Evolutionary conservation across 2,113 vertebrate genomes (phyloP).

Genomic region (Galemys pyrenaicus): DNA sequence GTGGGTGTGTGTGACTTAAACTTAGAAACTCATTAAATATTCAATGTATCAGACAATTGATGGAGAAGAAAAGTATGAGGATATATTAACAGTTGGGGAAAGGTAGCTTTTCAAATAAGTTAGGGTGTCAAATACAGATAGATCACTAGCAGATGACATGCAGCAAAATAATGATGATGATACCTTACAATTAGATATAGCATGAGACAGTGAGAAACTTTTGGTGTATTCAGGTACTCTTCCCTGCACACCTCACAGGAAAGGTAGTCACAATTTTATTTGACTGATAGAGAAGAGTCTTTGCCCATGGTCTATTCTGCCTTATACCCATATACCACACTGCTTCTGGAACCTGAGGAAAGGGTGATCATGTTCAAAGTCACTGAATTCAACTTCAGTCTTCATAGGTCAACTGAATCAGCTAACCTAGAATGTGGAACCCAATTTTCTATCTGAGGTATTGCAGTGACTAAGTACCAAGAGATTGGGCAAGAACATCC

Average conservation of each 20-base stretch:
- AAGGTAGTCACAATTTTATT: background rate
- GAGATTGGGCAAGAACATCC: background rate
- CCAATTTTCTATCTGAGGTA: background rate
- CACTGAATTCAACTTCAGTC: background rate
- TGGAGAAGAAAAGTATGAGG: background rate
- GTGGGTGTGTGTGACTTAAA: background rate
- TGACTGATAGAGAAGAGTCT: background rate
- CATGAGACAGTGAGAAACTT: rapidly evolving
- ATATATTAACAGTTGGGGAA: background rate
- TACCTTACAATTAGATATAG: rapidly evolving
- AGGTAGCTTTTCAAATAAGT: background rate
- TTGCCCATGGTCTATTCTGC: background rate
- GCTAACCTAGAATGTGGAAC: background rate
- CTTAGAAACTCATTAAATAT: background rate
- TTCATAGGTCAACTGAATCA: background rate
- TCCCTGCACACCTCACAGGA: background rate
- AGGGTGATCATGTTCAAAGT: background rate
- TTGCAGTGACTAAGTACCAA: background rate
- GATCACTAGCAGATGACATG: background rate
- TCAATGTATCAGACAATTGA: background rate
- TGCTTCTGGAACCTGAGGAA: background rate
- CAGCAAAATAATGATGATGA: no score
- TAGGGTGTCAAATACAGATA: background rate
- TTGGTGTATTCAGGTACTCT: rapidly evolving
- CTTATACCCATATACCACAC: background rate